Conservation (phyloP, 1,140 invertebrate species). For the Procambarus clarkii region DNA sequence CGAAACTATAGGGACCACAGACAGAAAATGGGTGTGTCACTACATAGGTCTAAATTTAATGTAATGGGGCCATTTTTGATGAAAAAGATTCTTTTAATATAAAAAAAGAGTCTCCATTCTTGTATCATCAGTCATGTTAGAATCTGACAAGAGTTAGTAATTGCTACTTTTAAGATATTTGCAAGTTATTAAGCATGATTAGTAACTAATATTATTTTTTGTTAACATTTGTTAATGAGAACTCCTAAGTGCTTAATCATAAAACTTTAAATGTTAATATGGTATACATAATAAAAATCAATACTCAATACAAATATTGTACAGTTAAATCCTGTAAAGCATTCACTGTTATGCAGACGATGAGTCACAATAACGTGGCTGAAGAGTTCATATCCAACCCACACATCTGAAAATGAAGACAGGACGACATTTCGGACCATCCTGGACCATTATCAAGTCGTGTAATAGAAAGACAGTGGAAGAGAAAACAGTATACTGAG, state of each 20-base stretch:
- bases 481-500: no score
- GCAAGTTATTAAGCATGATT: slow-evolving; percentile 14
- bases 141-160: slow-evolving; percentile 18
- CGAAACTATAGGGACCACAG: slow-evolving; percentile 62
- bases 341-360: not conserved
- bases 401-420: no score
- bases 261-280: slow-evolving; percentile 12
- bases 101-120: slow-evolving; percentile 6
- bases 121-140: slow-evolving; percentile 32
- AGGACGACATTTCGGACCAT: no score
- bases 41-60: slow-evolving; percentile 34
- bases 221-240: not conserved
- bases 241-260: not conserved
- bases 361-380: no score
- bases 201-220: not conserved
- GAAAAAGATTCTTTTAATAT: slow-evolving; percentile 3
- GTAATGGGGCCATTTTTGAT: slow-evolving; percentile 25
- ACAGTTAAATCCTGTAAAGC: not conserved
- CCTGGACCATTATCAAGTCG: no score
- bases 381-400: no score
- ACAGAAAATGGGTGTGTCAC: slow-evolving; percentile 57
- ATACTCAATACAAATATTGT: slow-evolving; percentile 3
- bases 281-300: slow-evolving; percentile 1
- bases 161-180: not conserved
- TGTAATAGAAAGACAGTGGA: no score